Evolutionary conservation across 2,797 vertebrate species (phyloP).

Genomic region (Gambelia wislizenii): DNA sequence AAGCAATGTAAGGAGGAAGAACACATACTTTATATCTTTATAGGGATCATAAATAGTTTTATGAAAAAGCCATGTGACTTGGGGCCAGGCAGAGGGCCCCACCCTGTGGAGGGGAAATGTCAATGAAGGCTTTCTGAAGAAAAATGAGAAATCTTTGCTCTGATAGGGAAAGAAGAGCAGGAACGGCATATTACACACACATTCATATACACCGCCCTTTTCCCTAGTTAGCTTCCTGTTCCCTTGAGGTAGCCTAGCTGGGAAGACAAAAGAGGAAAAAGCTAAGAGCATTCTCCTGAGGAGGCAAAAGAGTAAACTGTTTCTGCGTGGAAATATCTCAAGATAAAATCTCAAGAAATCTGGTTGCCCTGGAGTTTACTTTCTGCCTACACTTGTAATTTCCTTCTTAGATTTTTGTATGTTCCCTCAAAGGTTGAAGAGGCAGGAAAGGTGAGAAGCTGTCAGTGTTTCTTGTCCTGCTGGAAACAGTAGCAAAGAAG

Average conservation of each 20-base stretch:
- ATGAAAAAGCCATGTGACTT: constrained; percentile 39
- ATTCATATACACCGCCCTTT: constrained; percentile 60
- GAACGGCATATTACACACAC: constrained; percentile 38
- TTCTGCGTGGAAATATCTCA: constrained; percentile 12
- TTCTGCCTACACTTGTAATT: background rate
- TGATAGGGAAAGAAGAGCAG: constrained; percentile 25
- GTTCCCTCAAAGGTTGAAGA: constrained; percentile 24
- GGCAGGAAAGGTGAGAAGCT: constrained; percentile 11
- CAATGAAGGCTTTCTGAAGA: constrained; percentile 45
- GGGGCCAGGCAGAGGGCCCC: constrained; percentile 53
- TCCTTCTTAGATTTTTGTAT: background rate
- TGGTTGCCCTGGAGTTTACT: fast-evolving
- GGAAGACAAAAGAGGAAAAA: background rate
- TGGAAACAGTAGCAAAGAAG: background rate
- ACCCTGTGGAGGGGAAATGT: constrained; percentile 60
- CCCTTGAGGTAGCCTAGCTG: constrained; percentile 48
- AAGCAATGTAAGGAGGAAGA: background rate
- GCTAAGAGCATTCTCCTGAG: background rate
- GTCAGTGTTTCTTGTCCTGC: background rate
- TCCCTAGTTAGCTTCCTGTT: constrained; percentile 66
- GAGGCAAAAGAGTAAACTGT: constrained; percentile 14
- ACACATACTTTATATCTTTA: constrained; percentile 29
- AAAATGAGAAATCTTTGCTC: constrained; percentile 30
- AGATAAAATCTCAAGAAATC: constrained; percentile 20
- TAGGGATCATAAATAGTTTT: constrained; percentile 55